These are phyloP conservation scores for cattle (Bos taurus) DNA, from an alignment of 2,113 vertebrate species.

Conservation along the genomic window ARS-UCD2.0 NC_037340.1:64100501-64101000, in stretches of 20 bases:
- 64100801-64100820: slow-evolving; percentile 22
- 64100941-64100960: neutral
- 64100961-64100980: neutral
- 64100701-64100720: neutral
- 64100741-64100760: neutral
- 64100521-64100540: neutral
- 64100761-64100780: neutral
- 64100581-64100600: neutral
- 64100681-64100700: neutral
- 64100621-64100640: neutral
- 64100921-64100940: slow-evolving; percentile 26
- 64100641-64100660: neutral
- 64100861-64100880: neutral
- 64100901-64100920: neutral
- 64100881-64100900: neutral
- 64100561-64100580: neutral
- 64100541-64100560: neutral
- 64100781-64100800: neutral
- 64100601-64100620: slow-evolving; percentile 5
- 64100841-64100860: neutral
- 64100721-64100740: neutral
- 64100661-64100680: neutral
- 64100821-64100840: slow-evolving; percentile 9
- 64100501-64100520: neutral
- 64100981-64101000: neutral